phyloP scores from a whole-genome alignment of 1,140 invertebrate genomes.

The Drosophila funebris region DNA sequence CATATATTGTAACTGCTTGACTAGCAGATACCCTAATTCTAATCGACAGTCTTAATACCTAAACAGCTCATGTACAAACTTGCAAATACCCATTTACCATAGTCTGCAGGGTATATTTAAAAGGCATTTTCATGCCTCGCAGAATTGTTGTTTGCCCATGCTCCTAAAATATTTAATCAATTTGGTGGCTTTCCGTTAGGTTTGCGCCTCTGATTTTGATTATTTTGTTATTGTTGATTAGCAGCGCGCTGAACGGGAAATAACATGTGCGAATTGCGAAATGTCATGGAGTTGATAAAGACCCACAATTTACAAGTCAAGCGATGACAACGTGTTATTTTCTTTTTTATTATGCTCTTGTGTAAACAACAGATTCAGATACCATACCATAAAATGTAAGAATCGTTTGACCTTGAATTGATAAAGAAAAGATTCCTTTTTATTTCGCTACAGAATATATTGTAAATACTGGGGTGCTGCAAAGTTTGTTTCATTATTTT shows the following conservation, averaged over 20 bases:
- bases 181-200: neutral
- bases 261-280: slow-evolving; percentile 3
- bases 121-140: slow-evolving; percentile 4
- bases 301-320: slow-evolving; percentile 36
- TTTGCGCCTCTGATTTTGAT: slow-evolving; percentile 27
- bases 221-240: slow-evolving; percentile 49
- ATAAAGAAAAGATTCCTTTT: neutral
- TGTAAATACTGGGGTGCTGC: neutral
- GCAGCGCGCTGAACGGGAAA: slow-evolving; percentile 18
- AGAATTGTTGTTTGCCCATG: neutral
- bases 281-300: neutral
- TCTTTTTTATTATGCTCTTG: slow-evolving; percentile 1
- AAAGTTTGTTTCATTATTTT: slow-evolving; percentile 32
- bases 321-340: slow-evolving; percentile 4
- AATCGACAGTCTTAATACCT: no score
- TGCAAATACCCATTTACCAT: no score
- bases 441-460: neutral
- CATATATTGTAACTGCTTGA: no score
- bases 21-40: no score
- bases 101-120: neutral
- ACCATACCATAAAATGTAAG: neutral
- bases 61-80: no score
- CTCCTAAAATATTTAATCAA: neutral
- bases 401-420: slow-evolving; percentile 33
- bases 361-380: slow-evolving; percentile 27